Evolutionary conservation across 2,113 vertebrate genomes (phyloP).

Genomic region (Callipepla californica): DNA sequence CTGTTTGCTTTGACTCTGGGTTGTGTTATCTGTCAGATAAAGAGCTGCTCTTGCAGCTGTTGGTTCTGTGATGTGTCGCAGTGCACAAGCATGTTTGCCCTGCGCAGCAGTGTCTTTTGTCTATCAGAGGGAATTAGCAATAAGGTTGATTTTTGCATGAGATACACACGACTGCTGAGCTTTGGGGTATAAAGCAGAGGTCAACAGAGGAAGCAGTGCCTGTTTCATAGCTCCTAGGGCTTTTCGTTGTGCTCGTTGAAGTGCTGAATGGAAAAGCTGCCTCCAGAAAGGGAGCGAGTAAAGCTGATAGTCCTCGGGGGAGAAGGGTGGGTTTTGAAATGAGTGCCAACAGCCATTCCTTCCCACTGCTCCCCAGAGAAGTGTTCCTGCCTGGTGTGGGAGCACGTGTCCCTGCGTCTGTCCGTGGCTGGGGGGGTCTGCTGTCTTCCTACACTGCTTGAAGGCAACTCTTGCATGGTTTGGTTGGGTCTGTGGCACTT

Average conservation of each 20-base stretch:
- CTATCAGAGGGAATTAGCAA: neutral
- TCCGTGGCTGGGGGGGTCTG: neutral
- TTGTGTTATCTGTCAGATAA: neutral
- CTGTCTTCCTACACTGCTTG: neutral
- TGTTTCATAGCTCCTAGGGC: neutral
- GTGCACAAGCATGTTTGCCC: slow-evolving; percentile 53
- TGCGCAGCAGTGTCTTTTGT: neutral
- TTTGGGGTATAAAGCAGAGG: neutral
- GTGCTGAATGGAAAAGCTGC: neutral
- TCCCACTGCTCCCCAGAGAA: neutral
- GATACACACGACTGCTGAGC: neutral
- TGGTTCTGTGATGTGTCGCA: accelerated
- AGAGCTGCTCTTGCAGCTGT: neutral
- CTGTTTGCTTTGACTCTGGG: neutral
- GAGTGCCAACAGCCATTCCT: neutral
- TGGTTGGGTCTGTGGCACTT: neutral
- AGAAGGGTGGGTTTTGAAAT: neutral
- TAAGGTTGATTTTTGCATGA: neutral
- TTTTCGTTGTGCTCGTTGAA: neutral
- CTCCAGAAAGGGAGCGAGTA: neutral
- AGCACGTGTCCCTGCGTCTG: neutral
- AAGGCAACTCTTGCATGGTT: neutral
- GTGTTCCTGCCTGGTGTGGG: neutral
- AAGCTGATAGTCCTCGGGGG: accelerated
- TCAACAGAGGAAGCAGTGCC: neutral